Base-by-base conservation (phyloP, 1,140 invertebrate species). In the Drosophila persimilis region DNA sequence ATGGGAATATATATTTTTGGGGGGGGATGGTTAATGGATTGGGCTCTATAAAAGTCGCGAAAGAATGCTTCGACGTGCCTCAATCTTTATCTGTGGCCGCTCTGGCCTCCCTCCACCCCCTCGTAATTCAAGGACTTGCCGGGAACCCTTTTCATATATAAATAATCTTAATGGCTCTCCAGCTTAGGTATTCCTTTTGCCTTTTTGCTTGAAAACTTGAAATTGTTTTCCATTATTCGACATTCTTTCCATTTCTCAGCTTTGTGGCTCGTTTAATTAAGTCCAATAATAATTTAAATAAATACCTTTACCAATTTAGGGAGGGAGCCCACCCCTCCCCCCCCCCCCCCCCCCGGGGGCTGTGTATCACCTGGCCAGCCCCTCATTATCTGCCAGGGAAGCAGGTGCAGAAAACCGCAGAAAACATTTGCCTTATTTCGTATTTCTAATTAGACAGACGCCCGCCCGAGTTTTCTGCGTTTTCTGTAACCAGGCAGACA, bases 281-380 rank as follows among this genome's bases (percentile, higher is more conserved):
- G 83, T 89, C 83, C 78, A 88, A 88, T 88, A 88, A 88, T 88
- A 88, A 89, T 89, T 88, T 88, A 76, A 70, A 67, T 65, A 88
- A 88, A 88, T 83, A 79, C 83, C 83, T 83, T 73, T 79, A 48
- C 73, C 83, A 78, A 78, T 83, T 81, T 56, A 48, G 50, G 45
- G 59, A 20, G 47, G 45, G 59, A 20, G 47, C 43, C 55, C 59
- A 54, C 17, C 26, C 52, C 26, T 31, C n/a, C 4, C 35, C 20
- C 17, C 46, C 31, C 15, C 17, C 52, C 26, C 31, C n/a, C 4
- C 35, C 20, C 17, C 46, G 24, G 6, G 15, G 22, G 26, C 11
- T 26, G 6, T 66, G 22, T 50, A 51, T 69, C 44, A 76, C 73
- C 72, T 84, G 13, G 73, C 59, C 56, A 52, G 44, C 62, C 20